Conservation (phyloP, 2,888 invertebrate species). For the Pinctada fucata region DNA sequence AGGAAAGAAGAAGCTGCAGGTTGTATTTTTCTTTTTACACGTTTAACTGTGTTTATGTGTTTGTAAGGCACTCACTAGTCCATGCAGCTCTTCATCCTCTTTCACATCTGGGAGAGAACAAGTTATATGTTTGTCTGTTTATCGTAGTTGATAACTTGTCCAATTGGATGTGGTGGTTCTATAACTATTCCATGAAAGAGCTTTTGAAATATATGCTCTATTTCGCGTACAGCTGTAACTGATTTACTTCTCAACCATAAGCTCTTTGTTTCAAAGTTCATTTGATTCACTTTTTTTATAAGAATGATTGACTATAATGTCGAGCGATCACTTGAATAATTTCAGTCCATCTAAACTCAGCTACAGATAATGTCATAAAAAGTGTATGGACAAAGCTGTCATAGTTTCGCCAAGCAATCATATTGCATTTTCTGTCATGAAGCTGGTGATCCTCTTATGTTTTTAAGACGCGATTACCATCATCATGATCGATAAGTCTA, state of each 20-base stretch:
- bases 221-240: constrained; percentile 45
- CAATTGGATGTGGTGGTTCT: constrained; percentile 41
- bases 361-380: constrained; percentile 45
- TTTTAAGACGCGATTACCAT: constrained; percentile 29
- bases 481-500: constrained; percentile 16
- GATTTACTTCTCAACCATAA: constrained; percentile 44
- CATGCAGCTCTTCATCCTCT: background rate
- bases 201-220: constrained; percentile 44
- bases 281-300: constrained; percentile 16
- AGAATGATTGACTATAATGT: constrained; percentile 43
- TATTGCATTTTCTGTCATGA: constrained; percentile 44
- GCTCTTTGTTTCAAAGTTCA: constrained; percentile 35
- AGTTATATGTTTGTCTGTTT: constrained; percentile 7
- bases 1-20: constrained; percentile 17
- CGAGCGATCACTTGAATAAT: constrained; percentile 38
- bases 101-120: constrained; percentile 2
- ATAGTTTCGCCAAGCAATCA: constrained; percentile 46
- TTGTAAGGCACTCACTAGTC: constrained; percentile 7
- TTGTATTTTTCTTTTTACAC: constrained; percentile 13
- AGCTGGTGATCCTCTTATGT: constrained; percentile 42
- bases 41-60: constrained; percentile 5
- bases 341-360: constrained; percentile 50
- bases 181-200: constrained; percentile 43
- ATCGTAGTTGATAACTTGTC: constrained; percentile 45
- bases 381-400: constrained; percentile 47